Evolutionary conservation across 1,140 invertebrate species (phyloP), one percentile per base, ranked within the genome.

Genomic region (Scaptomyza hsui): DNA sequence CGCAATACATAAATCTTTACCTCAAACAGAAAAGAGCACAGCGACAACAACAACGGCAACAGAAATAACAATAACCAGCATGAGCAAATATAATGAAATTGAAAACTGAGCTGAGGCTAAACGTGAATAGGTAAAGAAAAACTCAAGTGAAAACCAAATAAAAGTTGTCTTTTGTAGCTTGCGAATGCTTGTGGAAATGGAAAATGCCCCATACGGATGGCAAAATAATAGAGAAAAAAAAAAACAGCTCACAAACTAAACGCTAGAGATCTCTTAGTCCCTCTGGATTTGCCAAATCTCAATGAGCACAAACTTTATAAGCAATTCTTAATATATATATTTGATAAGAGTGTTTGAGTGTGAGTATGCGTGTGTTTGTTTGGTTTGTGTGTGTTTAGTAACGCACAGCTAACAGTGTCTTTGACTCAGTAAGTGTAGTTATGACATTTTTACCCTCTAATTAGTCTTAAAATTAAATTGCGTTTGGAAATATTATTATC

Each of bases 1-100:
- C 45, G 60, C 19, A 35, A 47, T 53, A 67, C 52, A 71, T 72
- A 72, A 75, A 80, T 86, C 77, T 68, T 57, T 62, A 75, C 69
- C 73, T 35, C 81, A 77, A 77, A 74, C 68, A 86, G 26, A 74
- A 72, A 60, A 72, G 65, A 52, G 32, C 51, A 48, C 75, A 12
- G 16, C 21, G 15, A 42, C 21, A 42, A 51, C 62, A 49, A 42
- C 44, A 72, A 47, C 21, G 71, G 73, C 48, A 64, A 65, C 24
- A 74, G 49, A 29, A 41, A 42, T 39, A 39, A 72, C 48, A 55
- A 64, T 55, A 76, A 75, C 81, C 81, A 88, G 81, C 81, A 88
- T 86, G 65, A 45, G 61, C 44, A 62, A 78, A 81, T 68, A 67
- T 86, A 81, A 86, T 81, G 74, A 88, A 88, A 88, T 85, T 85